A percentile compares a stretch with the other conserved stretches of the same genome.
Conservation (phyloP, 2,888 invertebrate genomes). For the Idaea biselata region DNA sequence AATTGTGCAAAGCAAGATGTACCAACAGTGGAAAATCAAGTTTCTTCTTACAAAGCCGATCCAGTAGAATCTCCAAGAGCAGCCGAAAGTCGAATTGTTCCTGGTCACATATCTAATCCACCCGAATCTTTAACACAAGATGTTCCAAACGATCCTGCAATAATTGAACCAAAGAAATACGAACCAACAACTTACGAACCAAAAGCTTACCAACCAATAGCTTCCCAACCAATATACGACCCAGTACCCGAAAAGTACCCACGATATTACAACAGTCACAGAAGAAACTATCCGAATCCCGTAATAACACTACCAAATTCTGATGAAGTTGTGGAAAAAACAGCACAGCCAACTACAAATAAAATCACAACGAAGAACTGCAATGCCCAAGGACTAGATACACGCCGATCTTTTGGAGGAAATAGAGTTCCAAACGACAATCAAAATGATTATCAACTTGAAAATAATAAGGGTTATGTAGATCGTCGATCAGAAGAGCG, state of each 20-base stretch:
- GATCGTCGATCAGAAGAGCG: background rate
- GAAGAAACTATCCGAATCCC: background rate
- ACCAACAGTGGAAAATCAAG: background rate
- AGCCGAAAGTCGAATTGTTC: no score
- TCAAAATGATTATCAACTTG: no score
- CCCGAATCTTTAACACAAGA: background rate
- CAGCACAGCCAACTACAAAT: background rate
- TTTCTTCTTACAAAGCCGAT: background rate
- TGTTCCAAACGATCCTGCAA: background rate
- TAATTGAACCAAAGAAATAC: background rate
- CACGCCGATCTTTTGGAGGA: background rate
- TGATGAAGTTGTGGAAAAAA: background rate
- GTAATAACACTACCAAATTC: background rate
- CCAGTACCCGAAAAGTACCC: background rate
- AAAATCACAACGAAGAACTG: background rate
- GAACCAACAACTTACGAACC: background rate
- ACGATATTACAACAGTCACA: background rate
- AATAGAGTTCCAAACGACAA: background rate
- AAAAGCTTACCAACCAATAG: background rate
- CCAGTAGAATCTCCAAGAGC: background rate
- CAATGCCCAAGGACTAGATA: background rate
- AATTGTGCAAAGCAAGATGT: background rate
- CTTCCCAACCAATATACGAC: background rate
- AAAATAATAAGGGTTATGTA: no score
- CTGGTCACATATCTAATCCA: no score